Conservation (phyloP, 2,888 invertebrate species). For the Eupithecia subfuscata region DNA sequence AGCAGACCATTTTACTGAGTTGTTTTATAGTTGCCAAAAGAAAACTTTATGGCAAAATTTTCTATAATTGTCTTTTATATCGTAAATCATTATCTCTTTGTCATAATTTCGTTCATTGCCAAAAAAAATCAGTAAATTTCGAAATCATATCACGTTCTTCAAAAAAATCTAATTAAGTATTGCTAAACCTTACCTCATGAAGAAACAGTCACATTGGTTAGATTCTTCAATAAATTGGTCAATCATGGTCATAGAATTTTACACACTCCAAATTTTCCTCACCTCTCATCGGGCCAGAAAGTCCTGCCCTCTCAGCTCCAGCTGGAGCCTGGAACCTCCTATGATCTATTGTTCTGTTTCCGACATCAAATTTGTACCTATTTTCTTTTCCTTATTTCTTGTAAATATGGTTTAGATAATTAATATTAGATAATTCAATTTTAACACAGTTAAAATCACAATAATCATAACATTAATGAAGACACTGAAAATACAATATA, state of each 20-base stretch:
- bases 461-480: too few relatives aligned
- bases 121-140: constrained; percentile 21
- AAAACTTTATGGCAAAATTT: not conserved
- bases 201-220: not conserved
- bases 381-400: too few relatives aligned
- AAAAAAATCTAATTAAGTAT: not conserved
- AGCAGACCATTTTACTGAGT: constrained; percentile 20
- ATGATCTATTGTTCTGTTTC: too few relatives aligned
- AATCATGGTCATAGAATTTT: not conserved
- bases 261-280: not conserved
- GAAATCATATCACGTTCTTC: constrained; percentile 32
- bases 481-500: too few relatives aligned
- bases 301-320: too few relatives aligned
- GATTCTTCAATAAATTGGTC: not conserved
- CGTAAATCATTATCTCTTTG: constrained; percentile 28
- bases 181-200: not conserved
- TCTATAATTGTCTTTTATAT: constrained; percentile 13
- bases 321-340: too few relatives aligned
- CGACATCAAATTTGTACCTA: too few relatives aligned
- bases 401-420: too few relatives aligned
- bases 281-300: too few relatives aligned
- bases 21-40: not conserved
- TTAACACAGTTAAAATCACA: too few relatives aligned
- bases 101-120: constrained; percentile 28
- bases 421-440: too few relatives aligned